phyloP scores from a whole-genome alignment of 2,113 vertebrate genomes.

The Puntigrus tetrazona region DNA sequence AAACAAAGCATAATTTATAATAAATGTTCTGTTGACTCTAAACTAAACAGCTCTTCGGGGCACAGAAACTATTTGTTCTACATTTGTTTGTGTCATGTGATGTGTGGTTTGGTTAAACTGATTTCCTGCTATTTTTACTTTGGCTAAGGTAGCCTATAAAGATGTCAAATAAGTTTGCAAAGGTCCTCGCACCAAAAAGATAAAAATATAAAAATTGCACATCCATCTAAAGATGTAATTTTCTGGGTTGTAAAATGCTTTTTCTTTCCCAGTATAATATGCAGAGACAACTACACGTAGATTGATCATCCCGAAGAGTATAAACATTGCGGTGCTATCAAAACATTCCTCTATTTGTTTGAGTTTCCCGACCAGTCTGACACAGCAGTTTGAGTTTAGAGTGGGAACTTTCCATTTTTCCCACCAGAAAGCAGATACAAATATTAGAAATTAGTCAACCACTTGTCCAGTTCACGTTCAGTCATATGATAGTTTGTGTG shows the following conservation, averaged over 20 bases:
- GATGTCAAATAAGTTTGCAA: not conserved
- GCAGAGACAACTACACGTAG: not conserved
- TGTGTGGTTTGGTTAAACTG: constrained; percentile 1
- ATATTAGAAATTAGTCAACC: not conserved
- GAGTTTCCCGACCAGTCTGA: not conserved
- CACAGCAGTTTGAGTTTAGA: constrained; percentile 1
- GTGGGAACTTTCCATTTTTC: not conserved
- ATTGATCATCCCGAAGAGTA: not conserved
- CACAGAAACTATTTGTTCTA: not conserved
- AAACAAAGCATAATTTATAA: not conserved
- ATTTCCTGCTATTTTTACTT: not conserved
- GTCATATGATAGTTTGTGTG: not conserved
- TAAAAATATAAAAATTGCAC: not conserved
- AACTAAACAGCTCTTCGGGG: not conserved
- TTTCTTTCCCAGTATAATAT: not conserved
- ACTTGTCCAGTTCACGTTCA: not conserved
- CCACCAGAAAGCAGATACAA: not conserved
- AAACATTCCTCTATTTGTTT: constrained; percentile 4
- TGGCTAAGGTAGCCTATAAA: not conserved
- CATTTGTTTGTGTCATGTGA: not conserved
- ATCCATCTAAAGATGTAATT: not conserved
- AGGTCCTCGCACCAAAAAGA: not conserved
- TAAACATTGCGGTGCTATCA: not conserved
- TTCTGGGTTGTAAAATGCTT: not conserved
- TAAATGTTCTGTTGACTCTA: not conserved